Base-by-base conservation (phyloP, 2,888 invertebrate genomes). In the Leucophenga maculata region DNA sequence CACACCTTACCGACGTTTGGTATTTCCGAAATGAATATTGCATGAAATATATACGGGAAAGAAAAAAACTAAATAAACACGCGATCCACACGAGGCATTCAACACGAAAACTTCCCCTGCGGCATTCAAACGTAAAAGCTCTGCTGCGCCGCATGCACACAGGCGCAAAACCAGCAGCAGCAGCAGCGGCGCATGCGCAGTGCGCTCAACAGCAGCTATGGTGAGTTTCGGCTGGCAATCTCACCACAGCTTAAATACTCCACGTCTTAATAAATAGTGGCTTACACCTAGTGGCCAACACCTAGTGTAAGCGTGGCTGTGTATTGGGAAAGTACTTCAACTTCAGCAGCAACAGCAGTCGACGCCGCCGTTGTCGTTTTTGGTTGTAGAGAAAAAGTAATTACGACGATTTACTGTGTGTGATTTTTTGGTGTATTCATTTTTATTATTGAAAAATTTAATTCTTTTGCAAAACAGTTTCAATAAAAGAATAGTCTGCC, bases 301-400 rank as follows among this genome's bases (percentile, higher is more conserved):
- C 88, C 88, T 89, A 89, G 89, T 89, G 86, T 87, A 87, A 87
- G 84, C 86, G 87, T 87, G 87, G 87, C 88, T 86, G 87, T 88
- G 86, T 88, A 86, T 87, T 83, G 86, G 85, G 82, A 82, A 85
- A 88, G 87, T 88, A 84, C 85, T 78, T 75, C 75, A 68, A 39
- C 39, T 39, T 39, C 8, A 39, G 39, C 39, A 39, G 69, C 60
- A 78, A 76, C 22, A 46, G 14, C 44, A 26, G 22, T 46, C 46
- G 46, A 64, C 62, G 62, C 22, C 48, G 22, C 14, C 20, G 32
- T 52, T 54, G 65, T 70, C 71, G 72, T 26, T 26, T 26, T 26
- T 26, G 26, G 26, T 26, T 26, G 26, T 26, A 74, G 71, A 71
- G n/a, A 54, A 57, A 75, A 68, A 67, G 69, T 69, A 70, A 70